Conservation (phyloP, 2,888 invertebrate species). For the Troglohyphantes excavatus region DNA sequence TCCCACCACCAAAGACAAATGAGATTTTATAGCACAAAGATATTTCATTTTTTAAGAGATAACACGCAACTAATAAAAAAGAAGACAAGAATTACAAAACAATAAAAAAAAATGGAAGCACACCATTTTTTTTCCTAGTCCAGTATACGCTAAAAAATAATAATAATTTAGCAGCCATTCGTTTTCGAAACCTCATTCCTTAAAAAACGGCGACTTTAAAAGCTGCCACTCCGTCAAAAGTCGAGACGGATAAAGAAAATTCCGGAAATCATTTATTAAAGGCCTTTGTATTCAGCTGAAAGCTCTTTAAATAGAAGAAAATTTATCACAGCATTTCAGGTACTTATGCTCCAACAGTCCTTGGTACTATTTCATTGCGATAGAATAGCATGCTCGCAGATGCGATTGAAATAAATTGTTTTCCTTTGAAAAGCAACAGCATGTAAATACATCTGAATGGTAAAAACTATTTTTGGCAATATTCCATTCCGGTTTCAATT, state of each 20-base stretch:
- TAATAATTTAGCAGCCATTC: neutral
- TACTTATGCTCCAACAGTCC: neutral
- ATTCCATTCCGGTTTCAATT: neutral
- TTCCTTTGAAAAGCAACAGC: neutral
- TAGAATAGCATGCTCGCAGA: neutral
- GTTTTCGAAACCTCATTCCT: neutral
- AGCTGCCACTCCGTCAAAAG: conserved; percentile 2
- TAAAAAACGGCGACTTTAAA: neutral
- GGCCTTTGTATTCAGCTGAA: conserved; percentile 9
- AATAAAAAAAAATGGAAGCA: neutral
- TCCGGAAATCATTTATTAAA: conserved; percentile 2
- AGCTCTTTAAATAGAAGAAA: neutral
- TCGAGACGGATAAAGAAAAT: conserved; percentile 1
- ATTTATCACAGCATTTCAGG: neutral
- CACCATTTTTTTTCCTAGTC: neutral
- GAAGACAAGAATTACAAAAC: no score
- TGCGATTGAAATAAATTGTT: neutral
- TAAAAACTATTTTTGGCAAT: neutral
- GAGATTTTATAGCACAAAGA: neutral
- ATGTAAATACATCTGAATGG: neutral
- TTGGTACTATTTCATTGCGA: neutral
- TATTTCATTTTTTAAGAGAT: neutral
- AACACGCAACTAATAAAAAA: neutral
- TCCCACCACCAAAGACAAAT: conserved; percentile 1
- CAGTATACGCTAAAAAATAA: neutral